Base-by-base conservation (phyloP, 2,113 vertebrate species). In the Piaya cayana region DNA sequence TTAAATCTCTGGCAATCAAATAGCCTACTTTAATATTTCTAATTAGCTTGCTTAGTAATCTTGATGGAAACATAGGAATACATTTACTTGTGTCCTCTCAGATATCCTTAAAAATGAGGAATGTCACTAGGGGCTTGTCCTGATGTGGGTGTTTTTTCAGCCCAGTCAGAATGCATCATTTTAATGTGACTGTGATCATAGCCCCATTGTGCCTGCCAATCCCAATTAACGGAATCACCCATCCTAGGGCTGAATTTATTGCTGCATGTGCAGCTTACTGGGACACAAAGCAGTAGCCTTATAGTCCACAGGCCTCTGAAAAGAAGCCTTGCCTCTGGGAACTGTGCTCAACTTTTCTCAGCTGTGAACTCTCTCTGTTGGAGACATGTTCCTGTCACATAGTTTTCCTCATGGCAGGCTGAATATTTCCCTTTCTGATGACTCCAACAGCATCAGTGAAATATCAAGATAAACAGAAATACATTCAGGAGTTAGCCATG, bases 131-230 rank as follows among this genome's bases (percentile, higher is more conserved):
- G 90, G 74, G 60, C 86, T 93, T 93, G 45, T 96, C 89, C 82
- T 53, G 39, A 85, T 18, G 56, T 55, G 83, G 68, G 64, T 93
- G 82, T 95, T 95, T 95, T 92, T 92, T 58, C 91, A 95, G 90
- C 65, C 80, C 79, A 88, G 95, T 93, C 94, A 93, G 87, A 22
- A 80, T 20, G 42, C 77, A 93, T 96, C 94, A 93, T 42, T 81
- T 93, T 83, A 86, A 88, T 43, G 47, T 88, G 90, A 49, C 59
- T 88, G 59, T 58, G 91, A 90, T 49, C 47, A 67, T 75, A 62
- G 50, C 72, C 53, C 84, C 93, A 39, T 50, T 86, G 70, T 70
- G 25, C 63, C 65, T 96, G 77, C 69, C 71, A 95, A 68, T 92
- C 74, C 86, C 12, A 96, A 58, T 65, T 60, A 95, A 52, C 43